Percentiles rank a stretch among this genome's conserved stretches.
phyloP scores from a whole-genome alignment of 2,113 vertebrate genomes.

The Sardina pilchardus region DNA sequence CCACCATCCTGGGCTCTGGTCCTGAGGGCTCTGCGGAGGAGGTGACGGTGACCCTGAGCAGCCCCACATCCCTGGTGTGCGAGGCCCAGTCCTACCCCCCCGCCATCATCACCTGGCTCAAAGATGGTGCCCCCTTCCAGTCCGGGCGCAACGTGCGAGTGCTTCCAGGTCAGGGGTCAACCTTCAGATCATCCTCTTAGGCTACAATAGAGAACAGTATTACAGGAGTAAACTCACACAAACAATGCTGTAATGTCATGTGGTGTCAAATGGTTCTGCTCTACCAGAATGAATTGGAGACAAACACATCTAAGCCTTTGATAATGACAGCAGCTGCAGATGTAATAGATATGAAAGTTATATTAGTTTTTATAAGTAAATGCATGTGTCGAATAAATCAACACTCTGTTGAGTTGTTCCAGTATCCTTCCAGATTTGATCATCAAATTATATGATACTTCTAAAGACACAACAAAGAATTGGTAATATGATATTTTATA shows the following conservation, averaged over 20 bases:
- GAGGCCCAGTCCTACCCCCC: constrained; percentile 92
- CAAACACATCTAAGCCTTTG: background rate
- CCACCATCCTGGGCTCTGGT: constrained; percentile 81
- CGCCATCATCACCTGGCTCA: constrained; percentile 90
- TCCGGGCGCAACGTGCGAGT: constrained; percentile 82
- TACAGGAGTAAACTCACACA: background rate
- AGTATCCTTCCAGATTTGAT: background rate
- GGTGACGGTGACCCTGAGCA: constrained; percentile 87
- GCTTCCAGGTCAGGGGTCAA: constrained; percentile 82
- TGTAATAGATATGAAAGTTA: background rate
- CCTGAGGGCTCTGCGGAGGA: constrained; percentile 77
- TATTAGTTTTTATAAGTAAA: background rate
- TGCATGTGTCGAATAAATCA: background rate
- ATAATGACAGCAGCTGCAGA: background rate
- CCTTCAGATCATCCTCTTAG: background rate
- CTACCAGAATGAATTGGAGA: background rate
- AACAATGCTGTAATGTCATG: background rate
- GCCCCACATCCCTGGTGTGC: constrained; percentile 86
- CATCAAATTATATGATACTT: background rate
- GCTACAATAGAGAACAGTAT: background rate
- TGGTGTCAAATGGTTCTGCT: background rate
- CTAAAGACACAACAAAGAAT: background rate
- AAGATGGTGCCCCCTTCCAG: constrained; percentile 82
- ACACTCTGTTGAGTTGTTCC: background rate
- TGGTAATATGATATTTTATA: background rate